Evolutionary conservation across 2,113 vertebrate genomes (phyloP).

Genomic region (Sebastes fasciatus): DNA sequence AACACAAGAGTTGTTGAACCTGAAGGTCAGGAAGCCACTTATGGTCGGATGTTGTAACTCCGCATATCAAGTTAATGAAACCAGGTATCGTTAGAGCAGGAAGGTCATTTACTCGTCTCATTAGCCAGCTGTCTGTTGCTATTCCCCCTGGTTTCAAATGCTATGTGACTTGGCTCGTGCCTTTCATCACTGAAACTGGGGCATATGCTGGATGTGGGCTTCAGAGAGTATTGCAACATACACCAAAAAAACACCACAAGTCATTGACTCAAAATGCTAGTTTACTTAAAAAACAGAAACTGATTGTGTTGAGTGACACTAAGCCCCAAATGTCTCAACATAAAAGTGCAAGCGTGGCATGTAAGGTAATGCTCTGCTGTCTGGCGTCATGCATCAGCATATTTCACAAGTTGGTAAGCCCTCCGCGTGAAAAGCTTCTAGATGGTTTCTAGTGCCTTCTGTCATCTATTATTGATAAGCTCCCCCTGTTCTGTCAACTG

Average conservation of each 20-base stretch:
- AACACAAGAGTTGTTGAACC: conserved; percentile 46
- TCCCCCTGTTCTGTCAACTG: conserved; percentile 63
- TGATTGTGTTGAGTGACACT: background rate
- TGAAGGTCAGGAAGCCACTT: conserved; percentile 44
- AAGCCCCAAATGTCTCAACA: conserved; percentile 16
- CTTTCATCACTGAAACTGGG: conserved; percentile 20
- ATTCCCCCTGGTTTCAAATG: conserved; percentile 40
- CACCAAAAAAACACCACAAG: background rate
- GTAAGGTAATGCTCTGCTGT: conserved; percentile 37
- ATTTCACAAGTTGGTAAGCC: conserved; percentile 63
- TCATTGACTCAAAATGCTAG: conserved; percentile 7
- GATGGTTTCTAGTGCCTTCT: conserved; percentile 69
- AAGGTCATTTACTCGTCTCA: conserved; percentile 54
- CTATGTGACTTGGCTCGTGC: conserved; percentile 19
- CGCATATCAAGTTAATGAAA: conserved; percentile 50
- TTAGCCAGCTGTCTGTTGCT: conserved; percentile 48
- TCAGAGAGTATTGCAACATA: background rate
- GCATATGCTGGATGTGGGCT: background rate
- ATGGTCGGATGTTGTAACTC: conserved; percentile 34
- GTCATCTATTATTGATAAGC: conserved; percentile 79
- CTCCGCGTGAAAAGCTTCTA: conserved; percentile 62
- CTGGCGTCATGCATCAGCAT: conserved; percentile 46
- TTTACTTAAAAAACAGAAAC: background rate
- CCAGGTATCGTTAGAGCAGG: conserved; percentile 26
- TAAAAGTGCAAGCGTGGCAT: conserved; percentile 52